These are phyloP conservation scores for Prosapia bicincta DNA, from an alignment of 2,888 invertebrate genomes.

Conservation along the genomic window DNA sequence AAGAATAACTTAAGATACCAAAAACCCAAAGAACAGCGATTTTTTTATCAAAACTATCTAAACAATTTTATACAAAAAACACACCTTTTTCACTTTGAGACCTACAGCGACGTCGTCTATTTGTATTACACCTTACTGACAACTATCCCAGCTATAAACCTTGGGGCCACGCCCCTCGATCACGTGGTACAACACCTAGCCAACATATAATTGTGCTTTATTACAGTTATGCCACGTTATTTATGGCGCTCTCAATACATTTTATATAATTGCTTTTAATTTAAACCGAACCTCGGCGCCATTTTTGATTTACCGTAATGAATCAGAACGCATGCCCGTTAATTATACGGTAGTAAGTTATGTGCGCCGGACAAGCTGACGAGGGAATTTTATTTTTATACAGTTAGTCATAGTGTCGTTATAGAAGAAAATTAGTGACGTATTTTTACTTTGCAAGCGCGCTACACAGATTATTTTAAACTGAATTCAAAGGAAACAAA, in stretches of 20 bases:
- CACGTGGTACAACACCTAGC: not conserved
- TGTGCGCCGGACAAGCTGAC: not conserved
- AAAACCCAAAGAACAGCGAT: too few relatives aligned
- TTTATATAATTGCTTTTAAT: constrained; percentile 2
- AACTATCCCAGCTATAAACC: not conserved
- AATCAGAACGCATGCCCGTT: not conserved
- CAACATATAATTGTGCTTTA: not conserved
- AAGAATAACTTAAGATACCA: too few relatives aligned
- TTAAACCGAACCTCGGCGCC: not conserved
- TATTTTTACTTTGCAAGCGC: too few relatives aligned
- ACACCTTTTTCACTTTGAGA: too few relatives aligned
- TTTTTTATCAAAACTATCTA: too few relatives aligned
- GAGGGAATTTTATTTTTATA: not conserved
- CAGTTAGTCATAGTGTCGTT: not conserved
- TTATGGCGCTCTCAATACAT: not conserved
- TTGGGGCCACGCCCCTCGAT: not conserved
- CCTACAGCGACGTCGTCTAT: too few relatives aligned
- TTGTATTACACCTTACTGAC: not conserved
- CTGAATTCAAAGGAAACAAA: too few relatives aligned
- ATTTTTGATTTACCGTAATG: not conserved
- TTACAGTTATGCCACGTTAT: not conserved
- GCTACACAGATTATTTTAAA: too few relatives aligned
- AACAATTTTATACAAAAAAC: too few relatives aligned
- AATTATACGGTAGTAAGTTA: not conserved
- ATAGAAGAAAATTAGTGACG: too few relatives aligned